These are phyloP conservation scores for Zosterops japonicus DNA, from an alignment of 2,113 vertebrate species.

Conservation along the genomic window DNA sequence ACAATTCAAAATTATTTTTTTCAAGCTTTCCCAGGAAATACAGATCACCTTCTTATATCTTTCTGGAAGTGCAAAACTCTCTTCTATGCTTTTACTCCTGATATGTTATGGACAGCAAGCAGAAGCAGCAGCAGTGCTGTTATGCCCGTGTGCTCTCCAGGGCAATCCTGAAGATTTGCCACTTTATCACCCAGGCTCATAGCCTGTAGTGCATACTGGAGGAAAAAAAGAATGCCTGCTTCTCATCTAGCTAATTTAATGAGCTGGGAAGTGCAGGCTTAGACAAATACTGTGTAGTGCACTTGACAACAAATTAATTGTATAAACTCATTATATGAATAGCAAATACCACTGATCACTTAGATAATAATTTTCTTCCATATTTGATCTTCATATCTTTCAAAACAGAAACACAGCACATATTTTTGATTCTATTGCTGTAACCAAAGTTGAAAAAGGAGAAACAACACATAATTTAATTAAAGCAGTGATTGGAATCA, in stretches of 20 bases:
- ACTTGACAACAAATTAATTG: not conserved
- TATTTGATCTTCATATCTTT: not conserved
- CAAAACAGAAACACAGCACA: not conserved
- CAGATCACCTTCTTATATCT: not conserved
- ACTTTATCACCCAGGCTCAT: not conserved
- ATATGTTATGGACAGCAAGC: accelerated
- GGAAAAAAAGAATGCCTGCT: not conserved
- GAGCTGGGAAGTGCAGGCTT: not conserved
- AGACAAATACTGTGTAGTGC: not conserved
- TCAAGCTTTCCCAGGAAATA: not conserved
- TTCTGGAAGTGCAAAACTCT: not conserved
- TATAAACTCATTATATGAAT: not conserved
- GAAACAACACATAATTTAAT: not conserved
- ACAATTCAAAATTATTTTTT: not conserved
- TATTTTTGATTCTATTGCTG: not conserved
- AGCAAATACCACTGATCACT: not conserved
- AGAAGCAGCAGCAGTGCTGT: not conserved
- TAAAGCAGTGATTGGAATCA: not conserved
- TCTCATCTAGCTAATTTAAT: not conserved
- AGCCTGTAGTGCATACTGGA: not conserved
- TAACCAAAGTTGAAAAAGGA: not conserved
- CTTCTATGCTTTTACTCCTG: not conserved
- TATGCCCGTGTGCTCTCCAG: accelerated
- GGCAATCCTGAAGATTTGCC: not conserved
- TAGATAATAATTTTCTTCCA: not conserved